These are phyloP conservation scores for Megaceryle torquata DNA, from an alignment of 2,113 vertebrate genomes.

Conservation along the genomic window DNA sequence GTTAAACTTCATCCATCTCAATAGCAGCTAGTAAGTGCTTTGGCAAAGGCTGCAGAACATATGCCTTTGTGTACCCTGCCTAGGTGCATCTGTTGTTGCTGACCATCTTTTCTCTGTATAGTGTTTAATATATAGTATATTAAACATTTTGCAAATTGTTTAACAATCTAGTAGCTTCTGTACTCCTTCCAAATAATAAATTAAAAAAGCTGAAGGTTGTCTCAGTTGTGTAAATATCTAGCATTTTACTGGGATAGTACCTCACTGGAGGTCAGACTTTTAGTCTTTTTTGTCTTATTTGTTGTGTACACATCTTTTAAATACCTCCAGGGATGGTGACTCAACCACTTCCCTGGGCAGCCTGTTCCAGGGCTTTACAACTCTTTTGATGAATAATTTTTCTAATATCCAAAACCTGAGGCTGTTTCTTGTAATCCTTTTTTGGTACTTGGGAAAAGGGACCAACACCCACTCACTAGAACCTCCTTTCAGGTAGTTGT, in stretches of 20 bases:
- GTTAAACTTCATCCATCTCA: neutral
- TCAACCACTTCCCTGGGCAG: neutral
- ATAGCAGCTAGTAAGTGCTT: neutral
- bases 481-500: neutral
- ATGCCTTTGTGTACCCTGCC: accelerated
- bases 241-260: neutral
- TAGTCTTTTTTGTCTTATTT: neutral
- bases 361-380: neutral
- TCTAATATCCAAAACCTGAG: neutral
- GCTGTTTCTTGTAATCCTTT: neutral
- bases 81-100: neutral
- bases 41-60: neutral
- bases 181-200: neutral
- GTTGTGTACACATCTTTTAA: accelerated
- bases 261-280: neutral
- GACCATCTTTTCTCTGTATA: neutral
- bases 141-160: neutral
- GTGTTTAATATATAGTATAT: neutral
- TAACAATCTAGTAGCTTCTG: neutral
- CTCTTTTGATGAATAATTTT: accelerated
- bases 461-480: accelerated
- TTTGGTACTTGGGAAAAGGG: neutral
- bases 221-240: neutral
- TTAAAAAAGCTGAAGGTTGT: neutral
- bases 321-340: neutral